Conservation (phyloP, 1,140 invertebrate genomes). For the Zaprionus africanus region DNA sequence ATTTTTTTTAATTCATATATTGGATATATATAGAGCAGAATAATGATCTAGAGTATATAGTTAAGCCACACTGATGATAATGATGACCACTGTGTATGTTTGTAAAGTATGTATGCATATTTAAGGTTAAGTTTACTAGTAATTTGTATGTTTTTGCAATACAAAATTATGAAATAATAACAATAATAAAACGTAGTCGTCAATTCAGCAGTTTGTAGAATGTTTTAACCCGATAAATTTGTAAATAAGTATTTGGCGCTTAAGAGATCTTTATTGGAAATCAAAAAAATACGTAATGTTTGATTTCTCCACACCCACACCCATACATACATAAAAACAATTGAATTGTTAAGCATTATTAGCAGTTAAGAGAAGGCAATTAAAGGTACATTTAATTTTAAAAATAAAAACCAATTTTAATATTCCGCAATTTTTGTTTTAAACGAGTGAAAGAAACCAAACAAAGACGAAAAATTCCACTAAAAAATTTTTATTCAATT, state of each 20-base stretch:
- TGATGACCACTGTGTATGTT: slow-evolving; percentile 71
- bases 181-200: slow-evolving; percentile 64
- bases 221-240: slow-evolving; percentile 70
- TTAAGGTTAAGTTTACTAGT: slow-evolving; percentile 59
- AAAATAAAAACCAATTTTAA: slow-evolving; percentile 75
- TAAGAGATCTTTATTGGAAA: slow-evolving; percentile 61
- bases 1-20: slow-evolving; percentile 58
- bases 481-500: slow-evolving; percentile 45
- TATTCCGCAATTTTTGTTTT: slow-evolving; percentile 30
- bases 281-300: slow-evolving; percentile 44
- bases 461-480: slow-evolving; percentile 21
- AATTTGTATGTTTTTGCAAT: slow-evolving; percentile 74
- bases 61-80: slow-evolving; percentile 53
- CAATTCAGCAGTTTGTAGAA: slow-evolving; percentile 71
- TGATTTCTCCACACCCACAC: slow-evolving; percentile 47
- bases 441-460: background rate
- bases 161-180: slow-evolving; percentile 41
- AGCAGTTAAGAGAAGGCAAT: slow-evolving; percentile 77
- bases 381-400: slow-evolving; percentile 81
- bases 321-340: slow-evolving; percentile 62
- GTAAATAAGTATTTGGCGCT: slow-evolving; percentile 71
- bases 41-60: slow-evolving; percentile 37
- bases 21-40: slow-evolving; percentile 42
- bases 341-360: slow-evolving; percentile 81
- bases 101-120: slow-evolving; percentile 78